These are phyloP conservation scores for Eupsilia transversa DNA, from an alignment of 2,888 invertebrate species.

Conservation along the genomic window DNA sequence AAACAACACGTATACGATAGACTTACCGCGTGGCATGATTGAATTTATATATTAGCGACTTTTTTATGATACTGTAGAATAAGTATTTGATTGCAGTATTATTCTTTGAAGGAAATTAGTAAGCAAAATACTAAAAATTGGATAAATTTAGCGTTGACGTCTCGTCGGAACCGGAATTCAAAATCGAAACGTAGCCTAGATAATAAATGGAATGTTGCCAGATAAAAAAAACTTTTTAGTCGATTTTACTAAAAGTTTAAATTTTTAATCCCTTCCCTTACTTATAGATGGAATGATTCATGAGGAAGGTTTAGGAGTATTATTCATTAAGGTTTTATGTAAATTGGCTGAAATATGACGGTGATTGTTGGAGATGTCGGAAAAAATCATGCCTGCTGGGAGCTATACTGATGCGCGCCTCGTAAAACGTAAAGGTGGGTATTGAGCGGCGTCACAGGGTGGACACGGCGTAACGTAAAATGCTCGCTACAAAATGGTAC, in stretches of 20 bases:
- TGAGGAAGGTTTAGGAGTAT: no score
- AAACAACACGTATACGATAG: slow-evolving; percentile 64
- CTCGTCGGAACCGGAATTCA: slow-evolving; percentile 68
- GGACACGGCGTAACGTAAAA: no score
- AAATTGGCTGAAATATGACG: no score
- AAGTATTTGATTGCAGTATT: slow-evolving; percentile 52
- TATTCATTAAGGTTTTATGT: no score
- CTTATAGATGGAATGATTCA: no score
- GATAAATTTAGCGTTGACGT: slow-evolving; percentile 88
- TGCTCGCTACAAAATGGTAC: no score
- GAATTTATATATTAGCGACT: slow-evolving; percentile 53
- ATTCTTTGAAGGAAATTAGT: slow-evolving; percentile 50
- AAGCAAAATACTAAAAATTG: slow-evolving; percentile 77
- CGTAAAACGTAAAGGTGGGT: no score
- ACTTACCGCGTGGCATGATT: slow-evolving; percentile 88
- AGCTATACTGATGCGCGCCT: no score
- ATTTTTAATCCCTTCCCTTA: no score
- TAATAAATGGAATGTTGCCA: slow-evolving; percentile 35
- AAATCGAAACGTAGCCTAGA: slow-evolving; percentile 52
- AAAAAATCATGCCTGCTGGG: no score
- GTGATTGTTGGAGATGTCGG: no score
- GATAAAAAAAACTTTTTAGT: slow-evolving; percentile 14
- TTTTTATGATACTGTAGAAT: slow-evolving; percentile 42
- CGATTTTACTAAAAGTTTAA: slow-evolving; percentile 17
- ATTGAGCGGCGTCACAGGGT: no score